A percentile compares a stretch with the other conserved stretches of the same genome.
phyloP scores from a whole-genome alignment of 2,113 vertebrate species.

The Cardinalis cardinalis region DNA sequence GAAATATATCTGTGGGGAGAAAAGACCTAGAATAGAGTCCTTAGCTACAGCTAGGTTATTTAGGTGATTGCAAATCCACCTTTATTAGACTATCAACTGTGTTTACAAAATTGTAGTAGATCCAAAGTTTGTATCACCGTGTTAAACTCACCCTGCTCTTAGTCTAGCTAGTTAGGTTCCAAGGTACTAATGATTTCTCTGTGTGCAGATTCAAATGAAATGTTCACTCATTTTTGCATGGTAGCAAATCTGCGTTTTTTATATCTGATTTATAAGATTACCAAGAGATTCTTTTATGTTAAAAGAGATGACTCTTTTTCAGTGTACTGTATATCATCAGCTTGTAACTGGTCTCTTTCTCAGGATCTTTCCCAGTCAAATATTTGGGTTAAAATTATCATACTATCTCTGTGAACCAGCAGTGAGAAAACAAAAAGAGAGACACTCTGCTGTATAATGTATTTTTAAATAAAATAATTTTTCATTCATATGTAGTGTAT shows the following conservation, averaged over 20 bases:
- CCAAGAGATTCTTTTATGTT: constrained; percentile 79
- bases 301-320: constrained; percentile 75
- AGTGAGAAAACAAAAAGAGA: constrained; percentile 67
- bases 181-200: constrained; percentile 58
- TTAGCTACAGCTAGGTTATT: constrained; percentile 27
- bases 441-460: constrained; percentile 76
- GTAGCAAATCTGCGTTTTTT: constrained; percentile 70
- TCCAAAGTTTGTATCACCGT: constrained; percentile 51
- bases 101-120: constrained; percentile 64
- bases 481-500: background rate
- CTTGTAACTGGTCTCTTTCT: constrained; percentile 72
- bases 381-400: constrained; percentile 69
- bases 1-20: background rate
- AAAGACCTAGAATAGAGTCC: constrained; percentile 14
- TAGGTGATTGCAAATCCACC: constrained; percentile 3
- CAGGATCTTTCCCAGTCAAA: constrained; percentile 77
- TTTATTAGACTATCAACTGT: constrained; percentile 21
- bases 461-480: constrained; percentile 81
- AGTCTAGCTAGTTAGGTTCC: constrained; percentile 60
- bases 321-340: constrained; percentile 69
- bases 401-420: constrained; percentile 71
- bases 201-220: constrained; percentile 68
- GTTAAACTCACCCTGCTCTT: constrained; percentile 50
- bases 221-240: constrained; percentile 67
- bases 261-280: constrained; percentile 75